Conservation (phyloP, 2,888 invertebrate species). For the Elysia crispata region DNA sequence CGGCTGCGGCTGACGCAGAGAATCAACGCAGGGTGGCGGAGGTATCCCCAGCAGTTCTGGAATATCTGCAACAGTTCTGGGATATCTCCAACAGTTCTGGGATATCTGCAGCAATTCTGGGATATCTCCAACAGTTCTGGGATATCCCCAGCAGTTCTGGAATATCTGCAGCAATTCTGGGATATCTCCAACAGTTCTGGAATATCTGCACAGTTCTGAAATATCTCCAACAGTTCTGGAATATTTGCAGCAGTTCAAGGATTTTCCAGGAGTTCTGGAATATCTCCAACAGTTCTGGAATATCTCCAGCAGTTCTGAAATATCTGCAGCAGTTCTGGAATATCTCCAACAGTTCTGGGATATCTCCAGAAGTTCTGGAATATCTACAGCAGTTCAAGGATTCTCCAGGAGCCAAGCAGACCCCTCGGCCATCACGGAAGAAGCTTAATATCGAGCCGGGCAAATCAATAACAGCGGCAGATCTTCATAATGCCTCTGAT, state of each 20-base stretch:
- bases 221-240: too few relatives aligned
- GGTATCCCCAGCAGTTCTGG: neutral
- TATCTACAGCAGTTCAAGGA: slow-evolving; percentile 30
- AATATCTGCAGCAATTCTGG: too few relatives aligned
- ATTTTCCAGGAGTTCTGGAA: too few relatives aligned
- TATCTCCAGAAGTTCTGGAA: too few relatives aligned
- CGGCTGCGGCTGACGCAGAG: neutral
- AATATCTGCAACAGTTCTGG: slow-evolving; percentile 23
- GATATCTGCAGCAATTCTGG: slow-evolving; percentile 26
- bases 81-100: neutral
- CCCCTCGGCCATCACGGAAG: neutral
- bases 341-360: too few relatives aligned
- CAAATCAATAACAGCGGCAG: slow-evolving; percentile 13
- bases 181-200: too few relatives aligned
- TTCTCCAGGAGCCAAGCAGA: neutral
- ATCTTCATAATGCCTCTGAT: neutral
- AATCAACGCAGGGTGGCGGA: too few relatives aligned
- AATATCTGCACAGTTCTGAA: too few relatives aligned
- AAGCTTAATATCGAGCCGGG: neutral
- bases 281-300: too few relatives aligned
- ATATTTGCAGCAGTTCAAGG: neutral
- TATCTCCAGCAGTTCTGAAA: too few relatives aligned
- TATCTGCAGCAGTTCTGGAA: neutral
- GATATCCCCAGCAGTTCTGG: neutral
- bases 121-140: too few relatives aligned